These are phyloP conservation scores for Microctenopoma steveboyesi DNA, from an alignment of 2,797 vertebrate species.

Conservation along the genomic window DNA sequence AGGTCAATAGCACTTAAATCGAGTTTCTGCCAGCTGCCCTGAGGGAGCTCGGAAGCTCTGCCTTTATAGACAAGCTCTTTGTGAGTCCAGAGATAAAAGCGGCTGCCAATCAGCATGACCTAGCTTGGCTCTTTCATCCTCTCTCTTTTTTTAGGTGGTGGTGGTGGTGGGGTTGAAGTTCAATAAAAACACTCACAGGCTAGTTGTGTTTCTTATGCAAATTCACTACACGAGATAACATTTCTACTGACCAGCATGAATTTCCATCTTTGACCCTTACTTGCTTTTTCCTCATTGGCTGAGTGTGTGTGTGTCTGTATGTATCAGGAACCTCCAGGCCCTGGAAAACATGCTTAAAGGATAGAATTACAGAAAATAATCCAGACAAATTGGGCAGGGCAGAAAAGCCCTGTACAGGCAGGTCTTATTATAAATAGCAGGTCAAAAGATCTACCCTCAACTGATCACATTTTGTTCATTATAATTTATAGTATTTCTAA, in stretches of 20 bases:
- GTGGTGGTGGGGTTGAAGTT: not conserved
- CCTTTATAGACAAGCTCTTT: constrained; percentile 35
- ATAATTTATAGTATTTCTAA: not conserved
- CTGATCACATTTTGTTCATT: not conserved
- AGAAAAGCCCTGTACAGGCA: not conserved
- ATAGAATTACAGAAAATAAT: constrained; percentile 32
- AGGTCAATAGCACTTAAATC: constrained; percentile 62
- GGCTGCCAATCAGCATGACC: constrained; percentile 36
- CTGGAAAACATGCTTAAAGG: constrained; percentile 20
- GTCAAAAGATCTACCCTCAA: not conserved
- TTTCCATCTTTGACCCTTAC: constrained; percentile 23
- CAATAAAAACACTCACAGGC: constrained; percentile 16
- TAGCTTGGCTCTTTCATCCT: not conserved
- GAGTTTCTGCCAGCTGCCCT: constrained; percentile 47
- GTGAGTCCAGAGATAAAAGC: constrained; percentile 43
- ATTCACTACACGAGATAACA: constrained; percentile 40
- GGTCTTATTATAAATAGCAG: not conserved
- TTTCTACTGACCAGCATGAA: constrained; percentile 34
- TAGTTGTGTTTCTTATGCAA: constrained; percentile 42
- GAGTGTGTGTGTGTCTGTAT: constrained; percentile 9
- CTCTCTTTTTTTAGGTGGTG: not conserved
- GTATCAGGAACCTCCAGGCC: not conserved
- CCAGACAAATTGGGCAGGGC: not conserved
- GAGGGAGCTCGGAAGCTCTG: constrained; percentile 11
- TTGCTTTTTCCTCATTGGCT: constrained; percentile 2